A percentile compares a stretch with the other conserved stretches of the same genome.
Evolutionary conservation across 2,888 invertebrate species (phyloP).

Genomic region (Trachelus stipa): DNA sequence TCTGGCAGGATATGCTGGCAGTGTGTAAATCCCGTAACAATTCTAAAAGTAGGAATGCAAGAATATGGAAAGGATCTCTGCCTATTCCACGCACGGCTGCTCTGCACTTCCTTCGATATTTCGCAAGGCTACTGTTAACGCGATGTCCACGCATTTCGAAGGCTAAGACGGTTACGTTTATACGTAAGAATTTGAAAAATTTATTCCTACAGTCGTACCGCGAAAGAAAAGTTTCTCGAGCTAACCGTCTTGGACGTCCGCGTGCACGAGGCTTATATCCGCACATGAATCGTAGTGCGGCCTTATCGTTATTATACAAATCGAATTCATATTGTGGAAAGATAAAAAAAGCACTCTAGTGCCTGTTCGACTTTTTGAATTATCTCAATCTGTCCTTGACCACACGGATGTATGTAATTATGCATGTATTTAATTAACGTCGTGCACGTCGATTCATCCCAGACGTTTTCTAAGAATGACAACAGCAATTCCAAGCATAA

Average conservation of each 20-base stretch:
- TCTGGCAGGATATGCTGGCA: neutral
- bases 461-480: neutral
- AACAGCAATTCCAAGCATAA: neutral
- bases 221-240: neutral
- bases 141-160: slow-evolving; percentile 24
- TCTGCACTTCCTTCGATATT: slow-evolving; percentile 36
- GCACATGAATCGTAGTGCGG: neutral
- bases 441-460: neutral
- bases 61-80: slow-evolving; percentile 36
- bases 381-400: neutral
- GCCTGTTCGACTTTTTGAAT: neutral
- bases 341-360: neutral
- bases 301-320: neutral
- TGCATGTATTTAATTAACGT: neutral
- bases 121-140: slow-evolving; percentile 33
- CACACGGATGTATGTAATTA: neutral
- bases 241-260: neutral
- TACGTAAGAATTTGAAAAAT: neutral
- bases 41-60: slow-evolving; percentile 30
- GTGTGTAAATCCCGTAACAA: slow-evolving; percentile 1
- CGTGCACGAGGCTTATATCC: neutral
- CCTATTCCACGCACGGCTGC: slow-evolving; percentile 31
- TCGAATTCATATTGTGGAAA: neutral
- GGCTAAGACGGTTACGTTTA: neutral
- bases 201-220: neutral